Base-by-base conservation (phyloP, 2,888 invertebrate species). In the Latheticus oryzae region DNA sequence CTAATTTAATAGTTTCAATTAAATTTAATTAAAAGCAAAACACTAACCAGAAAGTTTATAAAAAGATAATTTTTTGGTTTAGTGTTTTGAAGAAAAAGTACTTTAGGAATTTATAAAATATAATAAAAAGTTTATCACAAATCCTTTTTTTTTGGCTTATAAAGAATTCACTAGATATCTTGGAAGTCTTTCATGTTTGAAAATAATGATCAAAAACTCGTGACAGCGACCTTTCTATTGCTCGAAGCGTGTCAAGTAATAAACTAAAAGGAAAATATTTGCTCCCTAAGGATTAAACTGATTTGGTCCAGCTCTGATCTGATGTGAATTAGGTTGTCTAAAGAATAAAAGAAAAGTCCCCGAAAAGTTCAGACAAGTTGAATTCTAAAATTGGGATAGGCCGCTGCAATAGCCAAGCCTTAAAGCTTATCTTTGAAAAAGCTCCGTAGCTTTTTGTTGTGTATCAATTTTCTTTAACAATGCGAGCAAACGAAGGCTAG, bases 391-490 rank as follows among this genome's bases (percentile, higher is more conserved):
- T 43, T 43, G 30, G 30, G 42, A 43, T 28, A 17, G 42, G 26
- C 28, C 28, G 28, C 11, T 4, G 2, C 5, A 30, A 7, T 5
- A 4, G 5, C 30, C 2, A 7, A 7, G 16, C 16, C 9, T 8
- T 11, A 21, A 43, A 16, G 15, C 45, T 45, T 45, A 30, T 45
- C 45, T 45, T 13, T 5, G 30, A 7, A 17, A 43, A 30, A 30
- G 30, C 30, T 28, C 5, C 16, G 43, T 15, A 37, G 40, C 23
- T 28, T 15, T 43, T 43, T 45, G 45, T 45, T 28, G 21, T 45
- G 45, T 45, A 45, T 45, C 45, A 45, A 30, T 43, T 43, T 43
- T 43, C 43, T 17, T 28, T 19, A 12, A 30, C 28, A 42, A 43
- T 43, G 28, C 28, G 8, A 12, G 30, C 8, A 43, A 28, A 28